Evolutionary conservation across 1,140 invertebrate species (phyloP), one percentile per base, ranked within the genome.

Genomic region (Chrysopa pallens): DNA sequence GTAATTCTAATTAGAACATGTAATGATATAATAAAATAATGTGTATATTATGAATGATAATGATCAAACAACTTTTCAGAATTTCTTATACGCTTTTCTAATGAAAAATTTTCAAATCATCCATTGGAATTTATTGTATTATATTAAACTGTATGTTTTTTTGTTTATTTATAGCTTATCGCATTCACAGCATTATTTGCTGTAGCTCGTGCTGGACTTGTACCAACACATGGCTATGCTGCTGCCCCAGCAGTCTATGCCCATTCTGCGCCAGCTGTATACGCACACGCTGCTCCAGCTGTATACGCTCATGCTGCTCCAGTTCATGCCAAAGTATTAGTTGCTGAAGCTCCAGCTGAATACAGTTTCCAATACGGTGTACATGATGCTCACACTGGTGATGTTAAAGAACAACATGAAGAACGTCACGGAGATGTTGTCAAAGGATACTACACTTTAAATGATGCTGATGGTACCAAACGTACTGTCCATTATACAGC

Each of bases 351-450:
- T 8, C 38, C 42, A 8, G 17, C 46, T 0, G 67, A 70, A 42
- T 74, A 74, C 47, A 58, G 69, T 38, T 74, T 67, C 53, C 65
- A 67, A 0, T 73, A 74, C 48, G 68, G 66, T 9, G 69, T 73
- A 4, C 64, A 72, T 42, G 71, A 73, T 50, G 64, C 68, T 29
- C 64, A 71, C 37, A 72, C 69, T 1, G 71, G 70, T 4, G 70
- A 74, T 50, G 66, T 68, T 52, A 73, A 75, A 49, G 70, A 69
- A 4, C 66, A 64, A 9, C 57, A 64, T 5, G 67, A 70, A 52
- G 57, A 56, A 0, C 52, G 64, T 5, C 58, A 64, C 28, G 66
- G 63, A 0, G 64, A 62, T 17, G 46, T 49, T 1, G 68, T 71
- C 0, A 52, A 55, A 1, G 71, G 71, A 0, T 68, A 59, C 52